Evolutionary conservation across 2,888 invertebrate species (phyloP).

Genomic region (Stenichneumon culpator): DNA sequence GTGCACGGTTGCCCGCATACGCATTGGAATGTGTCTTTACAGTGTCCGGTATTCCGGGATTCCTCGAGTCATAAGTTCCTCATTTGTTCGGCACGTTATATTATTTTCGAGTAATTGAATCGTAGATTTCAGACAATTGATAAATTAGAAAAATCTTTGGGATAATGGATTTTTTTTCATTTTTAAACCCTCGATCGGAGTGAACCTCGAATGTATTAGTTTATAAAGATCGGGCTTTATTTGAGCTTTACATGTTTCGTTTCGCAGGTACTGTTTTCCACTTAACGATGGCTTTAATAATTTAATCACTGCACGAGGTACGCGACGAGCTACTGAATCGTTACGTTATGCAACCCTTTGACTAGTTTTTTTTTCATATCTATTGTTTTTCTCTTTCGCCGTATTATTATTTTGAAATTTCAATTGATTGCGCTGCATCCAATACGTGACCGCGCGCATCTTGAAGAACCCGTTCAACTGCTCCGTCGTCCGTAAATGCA

Average conservation of each 20-base stretch:
- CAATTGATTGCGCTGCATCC: conserved; percentile 66
- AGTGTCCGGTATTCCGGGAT: conserved; percentile 46
- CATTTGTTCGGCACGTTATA: conserved; percentile 29
- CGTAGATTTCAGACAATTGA: not conserved
- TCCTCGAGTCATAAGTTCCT: conserved; percentile 33
- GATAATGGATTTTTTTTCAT: not conserved
- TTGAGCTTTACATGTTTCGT: conserved; percentile 15
- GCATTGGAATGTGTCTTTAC: conserved; percentile 39
- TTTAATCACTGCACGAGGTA: not conserved
- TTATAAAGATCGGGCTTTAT: not conserved
- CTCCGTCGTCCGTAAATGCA: conserved; percentile 70
- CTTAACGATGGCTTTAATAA: not conserved
- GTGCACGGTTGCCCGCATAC: conserved; percentile 49
- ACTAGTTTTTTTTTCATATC: conserved; percentile 1
- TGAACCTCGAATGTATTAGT: not conserved
- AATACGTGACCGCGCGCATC: conserved; percentile 64
- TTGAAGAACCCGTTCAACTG: conserved; percentile 76
- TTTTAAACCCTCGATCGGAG: not conserved
- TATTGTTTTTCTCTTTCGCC: not conserved
- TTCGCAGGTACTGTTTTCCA: conserved; percentile 16
- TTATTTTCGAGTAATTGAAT: conserved; percentile 28
- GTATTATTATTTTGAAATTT: conserved; percentile 5
- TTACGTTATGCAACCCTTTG: conserved; percentile 1
- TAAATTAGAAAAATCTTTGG: not conserved
- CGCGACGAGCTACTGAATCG: not conserved